Base-by-base conservation (phyloP, 92 coral and sea anemone genomes). In the Phenganax marumi region DNA sequence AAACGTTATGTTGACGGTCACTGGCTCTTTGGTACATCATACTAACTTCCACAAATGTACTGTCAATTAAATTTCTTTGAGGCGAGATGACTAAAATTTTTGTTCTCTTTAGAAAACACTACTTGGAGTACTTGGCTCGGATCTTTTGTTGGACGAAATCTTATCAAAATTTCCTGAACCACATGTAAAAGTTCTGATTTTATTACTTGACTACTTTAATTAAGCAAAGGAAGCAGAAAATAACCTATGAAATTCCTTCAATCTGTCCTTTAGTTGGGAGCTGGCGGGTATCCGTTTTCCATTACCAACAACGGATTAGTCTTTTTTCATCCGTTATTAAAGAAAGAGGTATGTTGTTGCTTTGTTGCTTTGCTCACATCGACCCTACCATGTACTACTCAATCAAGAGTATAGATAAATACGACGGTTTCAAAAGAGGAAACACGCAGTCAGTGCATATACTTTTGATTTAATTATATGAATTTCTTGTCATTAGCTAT, bases 231-330 rank as follows among this genome's bases (percentile, higher is more conserved):
- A 56, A 14, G 3, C 21, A 56, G 22, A 56, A 14, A 19, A 56
- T 14, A 56, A 56, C 63, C 17, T 14, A 1, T 14, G 21, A 19
- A 56, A 14, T 56, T 56, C 17, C 7, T 14, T 19, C 63, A 56
- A 1, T 19, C 2, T 17, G n/a, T 19, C 61, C 52, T 77, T 6
- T 76, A 96, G 99, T 85, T 96, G 79, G 99, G 99, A 43, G 89
- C 88, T 12, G 88, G 91, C 81, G 97, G 99, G 22, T 96, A 90
- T 88, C 96, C 96, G 3, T 96, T 96, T 85, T 85, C 93, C 14
- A 92, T 91, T 81, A 96, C 93, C 86, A 96, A 96, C 85, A 96
- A 96, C 60, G 99, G 99, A 19, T 92, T 96, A 72, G 77, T 96
- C 0, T 52, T 96, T 73, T 92, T 92, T 87, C 99, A 96, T 66